These are phyloP conservation scores for Atrichornis clamosus DNA, from an alignment of 2,113 vertebrate genomes.

Conservation along the genomic window DNA sequence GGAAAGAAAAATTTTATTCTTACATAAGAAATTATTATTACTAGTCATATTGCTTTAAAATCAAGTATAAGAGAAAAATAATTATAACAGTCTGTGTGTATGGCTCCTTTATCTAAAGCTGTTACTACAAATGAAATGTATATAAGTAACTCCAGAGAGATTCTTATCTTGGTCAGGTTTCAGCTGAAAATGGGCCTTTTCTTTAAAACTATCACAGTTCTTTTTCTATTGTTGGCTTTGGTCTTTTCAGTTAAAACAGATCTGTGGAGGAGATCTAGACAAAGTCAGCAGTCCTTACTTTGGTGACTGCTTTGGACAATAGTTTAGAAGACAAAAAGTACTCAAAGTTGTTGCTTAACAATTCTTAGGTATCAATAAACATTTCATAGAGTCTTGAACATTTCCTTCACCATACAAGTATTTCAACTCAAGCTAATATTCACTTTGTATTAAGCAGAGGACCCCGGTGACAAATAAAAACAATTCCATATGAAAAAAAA, in stretches of 20 bases:
- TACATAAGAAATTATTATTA: neutral
- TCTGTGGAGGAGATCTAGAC: neutral
- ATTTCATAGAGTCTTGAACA: neutral
- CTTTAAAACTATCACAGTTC: neutral
- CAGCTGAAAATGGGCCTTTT: neutral
- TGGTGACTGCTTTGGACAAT: neutral
- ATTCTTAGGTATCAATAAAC: neutral
- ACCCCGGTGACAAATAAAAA: neutral
- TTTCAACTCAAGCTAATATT: neutral
- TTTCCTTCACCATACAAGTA: neutral
- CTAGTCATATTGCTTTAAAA: neutral
- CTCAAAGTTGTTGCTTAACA: neutral
- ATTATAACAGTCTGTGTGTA: neutral
- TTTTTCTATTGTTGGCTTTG: neutral
- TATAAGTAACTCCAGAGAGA: neutral
- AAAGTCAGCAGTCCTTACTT: neutral
- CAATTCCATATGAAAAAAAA: neutral
- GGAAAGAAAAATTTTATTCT: neutral
- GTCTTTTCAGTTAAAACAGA: neutral
- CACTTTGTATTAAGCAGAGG: neutral
- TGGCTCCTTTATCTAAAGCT: neutral
- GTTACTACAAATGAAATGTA: neutral
- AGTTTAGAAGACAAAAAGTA: neutral
- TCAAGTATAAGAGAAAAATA: neutral
- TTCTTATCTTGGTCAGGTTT: neutral